Conservation (phyloP, 1,140 invertebrate species). For the Popillia japonica region DNA sequence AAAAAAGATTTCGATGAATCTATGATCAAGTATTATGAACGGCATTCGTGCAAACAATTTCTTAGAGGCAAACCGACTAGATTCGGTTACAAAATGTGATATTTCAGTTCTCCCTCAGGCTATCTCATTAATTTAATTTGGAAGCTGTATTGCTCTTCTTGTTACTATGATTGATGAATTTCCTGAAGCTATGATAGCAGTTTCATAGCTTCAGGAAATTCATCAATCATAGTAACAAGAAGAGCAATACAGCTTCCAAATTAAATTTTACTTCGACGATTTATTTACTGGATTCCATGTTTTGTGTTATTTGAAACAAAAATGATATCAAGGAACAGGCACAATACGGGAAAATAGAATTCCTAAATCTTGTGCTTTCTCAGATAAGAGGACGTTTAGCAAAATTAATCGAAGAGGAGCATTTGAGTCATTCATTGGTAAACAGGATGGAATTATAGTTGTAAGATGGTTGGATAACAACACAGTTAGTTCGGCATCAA, state of each 20-base stretch:
- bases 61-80: conserved; percentile 39
- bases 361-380: conserved; percentile 23
- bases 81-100: conserved; percentile 44
- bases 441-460: conserved; percentile 20
- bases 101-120: conserved; percentile 38
- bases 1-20: conserved; percentile 42
- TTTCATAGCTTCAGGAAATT: too few species aligned
- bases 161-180: conserved; percentile 49
- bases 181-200: not conserved
- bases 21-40: conserved; percentile 44
- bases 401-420: conserved; percentile 31
- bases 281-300: conserved; percentile 34
- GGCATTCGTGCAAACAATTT: conserved; percentile 42
- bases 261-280: conserved; percentile 40
- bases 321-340: conserved; percentile 27
- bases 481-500: conserved; percentile 52
- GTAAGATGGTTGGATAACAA: conserved; percentile 53
- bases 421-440: not conserved
- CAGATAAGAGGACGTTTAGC: conserved; percentile 12
- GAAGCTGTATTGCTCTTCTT: conserved; percentile 49
- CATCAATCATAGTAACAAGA: too few species aligned
- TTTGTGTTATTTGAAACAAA: conserved; percentile 33
- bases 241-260: too few species aligned
- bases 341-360: conserved; percentile 40
- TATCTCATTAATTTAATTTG: conserved; percentile 46